A percentile compares a stretch with the other conserved stretches of the same genome.
Evolutionary conservation across 1,140 invertebrate genomes (phyloP).

Genomic region (Microplitis demolitor): DNA sequence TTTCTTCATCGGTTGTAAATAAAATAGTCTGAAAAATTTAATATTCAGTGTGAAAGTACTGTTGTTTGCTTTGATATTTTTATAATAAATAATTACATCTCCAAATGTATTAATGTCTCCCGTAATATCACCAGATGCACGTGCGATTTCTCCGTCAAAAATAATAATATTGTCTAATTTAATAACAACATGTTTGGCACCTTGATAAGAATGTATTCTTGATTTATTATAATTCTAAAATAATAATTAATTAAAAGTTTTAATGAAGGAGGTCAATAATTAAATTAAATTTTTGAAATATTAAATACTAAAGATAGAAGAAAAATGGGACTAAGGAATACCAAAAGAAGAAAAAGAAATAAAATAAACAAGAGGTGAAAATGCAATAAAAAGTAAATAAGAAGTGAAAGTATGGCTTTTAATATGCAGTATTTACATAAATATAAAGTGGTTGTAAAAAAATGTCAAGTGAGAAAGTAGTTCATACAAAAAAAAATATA

Average conservation of each 20-base stretch:
- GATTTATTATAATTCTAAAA: slow-evolving; percentile 87
- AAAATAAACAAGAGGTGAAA: no score
- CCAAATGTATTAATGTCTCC: slow-evolving; percentile 76
- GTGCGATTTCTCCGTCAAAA: slow-evolving; percentile 81
- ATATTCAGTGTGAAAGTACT: slow-evolving; percentile 18
- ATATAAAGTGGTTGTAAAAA: no score
- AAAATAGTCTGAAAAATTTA: slow-evolving; percentile 73
- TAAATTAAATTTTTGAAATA: no score
- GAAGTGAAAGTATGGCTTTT: no score
- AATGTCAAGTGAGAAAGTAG: not conserved
- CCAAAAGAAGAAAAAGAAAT: no score
- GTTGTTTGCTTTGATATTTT: slow-evolving; percentile 10
- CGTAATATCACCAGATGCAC: slow-evolving; percentile 73
- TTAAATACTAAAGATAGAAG: no score
- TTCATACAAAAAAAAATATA: slow-evolving; percentile 6
- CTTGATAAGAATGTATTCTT: slow-evolving; percentile 78
- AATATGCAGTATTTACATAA: no score
- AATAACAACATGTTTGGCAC: slow-evolving; percentile 74
- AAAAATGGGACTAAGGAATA: no score
- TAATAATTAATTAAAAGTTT: slow-evolving; percentile 3
- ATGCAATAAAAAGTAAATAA: no score
- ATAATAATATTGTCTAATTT: slow-evolving; percentile 70
- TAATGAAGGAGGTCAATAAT: no score
- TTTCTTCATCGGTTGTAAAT: slow-evolving; percentile 77
- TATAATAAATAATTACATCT: slow-evolving; percentile 68